These are phyloP conservation scores for Phyllotreta cruciferae DNA, from an alignment of 2,888 invertebrate species.

Conservation along the genomic window DNA sequence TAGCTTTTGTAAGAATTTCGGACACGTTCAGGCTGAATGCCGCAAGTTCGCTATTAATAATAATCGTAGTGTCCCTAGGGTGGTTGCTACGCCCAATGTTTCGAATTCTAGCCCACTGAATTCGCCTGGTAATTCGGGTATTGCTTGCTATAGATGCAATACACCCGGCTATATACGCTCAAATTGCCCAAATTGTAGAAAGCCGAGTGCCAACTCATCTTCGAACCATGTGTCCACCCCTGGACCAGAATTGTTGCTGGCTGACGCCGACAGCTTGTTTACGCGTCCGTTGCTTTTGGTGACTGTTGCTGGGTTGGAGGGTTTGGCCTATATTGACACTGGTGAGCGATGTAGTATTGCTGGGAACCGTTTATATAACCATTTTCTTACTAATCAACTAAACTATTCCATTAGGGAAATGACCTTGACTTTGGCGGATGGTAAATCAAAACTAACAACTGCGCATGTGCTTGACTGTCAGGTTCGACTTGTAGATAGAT, in stretches of 20 bases:
- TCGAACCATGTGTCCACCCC: not conserved
- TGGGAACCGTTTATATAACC: no score
- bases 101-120: not conserved
- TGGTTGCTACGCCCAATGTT: no score
- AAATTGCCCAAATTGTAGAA: not conserved
- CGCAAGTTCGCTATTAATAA: not conserved
- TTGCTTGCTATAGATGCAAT: slow-evolving; percentile 1
- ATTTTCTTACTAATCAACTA: no score
- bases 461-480: not conserved
- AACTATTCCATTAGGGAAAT: no score
- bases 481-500: not conserved
- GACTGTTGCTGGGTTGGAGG: no score
- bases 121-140: not conserved
- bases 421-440: slow-evolving; percentile 4
- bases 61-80: not conserved
- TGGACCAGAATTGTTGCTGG: not conserved
- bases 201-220: not conserved
- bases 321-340: no score
- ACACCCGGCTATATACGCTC: not conserved
- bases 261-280: not conserved
- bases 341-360: no score
- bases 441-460: not conserved
- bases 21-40: slow-evolving; percentile 5
- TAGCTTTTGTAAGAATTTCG: slow-evolving; percentile 4
- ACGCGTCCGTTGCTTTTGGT: no score